Percentiles rank a stretch among this genome's conserved stretches.
These are phyloP conservation scores for Beris morrisii DNA, from an alignment of 2,888 invertebrate genomes.

Conservation along the genomic window DNA sequence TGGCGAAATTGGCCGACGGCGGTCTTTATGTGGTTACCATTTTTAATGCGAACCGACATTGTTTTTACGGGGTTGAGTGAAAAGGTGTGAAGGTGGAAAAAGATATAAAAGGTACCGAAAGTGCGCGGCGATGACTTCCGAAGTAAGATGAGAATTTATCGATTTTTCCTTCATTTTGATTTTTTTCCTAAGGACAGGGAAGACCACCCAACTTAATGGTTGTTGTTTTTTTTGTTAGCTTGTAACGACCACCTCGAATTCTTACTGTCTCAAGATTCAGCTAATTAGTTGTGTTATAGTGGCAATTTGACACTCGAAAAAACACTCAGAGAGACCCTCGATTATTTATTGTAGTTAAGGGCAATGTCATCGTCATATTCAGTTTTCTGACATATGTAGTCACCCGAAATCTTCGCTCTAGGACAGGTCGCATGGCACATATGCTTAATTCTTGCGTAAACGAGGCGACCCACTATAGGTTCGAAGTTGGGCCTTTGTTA, in stretches of 20 bases:
- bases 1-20: conserved; percentile 30
- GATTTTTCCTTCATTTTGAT: conserved; percentile 18
- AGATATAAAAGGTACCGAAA: conserved; percentile 24
- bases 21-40: conserved; percentile 33
- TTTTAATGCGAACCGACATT: conserved; percentile 25
- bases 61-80: conserved; percentile 18
- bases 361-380: conserved; percentile 26
- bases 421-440: conserved; percentile 8
- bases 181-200: no score
- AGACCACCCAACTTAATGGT: conserved; percentile 19
- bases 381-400: conserved; percentile 16
- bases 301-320: conserved; percentile 33
- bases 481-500: not conserved
- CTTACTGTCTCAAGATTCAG: conserved; percentile 22
- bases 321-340: conserved; percentile 15
- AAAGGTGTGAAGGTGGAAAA: conserved; percentile 39
- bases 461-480: not conserved
- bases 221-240: not conserved
- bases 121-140: conserved; percentile 26
- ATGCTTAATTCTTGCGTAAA: conserved; percentile 1
- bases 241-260: conserved; percentile 27
- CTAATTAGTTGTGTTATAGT: conserved; percentile 33
- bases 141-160: conserved; percentile 25
- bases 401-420: not conserved
- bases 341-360: conserved; percentile 27